Evolutionary conservation across 2,113 vertebrate species (phyloP), one percentile per base, ranked within the genome.

Genomic region (Oriolus oriolus): DNA sequence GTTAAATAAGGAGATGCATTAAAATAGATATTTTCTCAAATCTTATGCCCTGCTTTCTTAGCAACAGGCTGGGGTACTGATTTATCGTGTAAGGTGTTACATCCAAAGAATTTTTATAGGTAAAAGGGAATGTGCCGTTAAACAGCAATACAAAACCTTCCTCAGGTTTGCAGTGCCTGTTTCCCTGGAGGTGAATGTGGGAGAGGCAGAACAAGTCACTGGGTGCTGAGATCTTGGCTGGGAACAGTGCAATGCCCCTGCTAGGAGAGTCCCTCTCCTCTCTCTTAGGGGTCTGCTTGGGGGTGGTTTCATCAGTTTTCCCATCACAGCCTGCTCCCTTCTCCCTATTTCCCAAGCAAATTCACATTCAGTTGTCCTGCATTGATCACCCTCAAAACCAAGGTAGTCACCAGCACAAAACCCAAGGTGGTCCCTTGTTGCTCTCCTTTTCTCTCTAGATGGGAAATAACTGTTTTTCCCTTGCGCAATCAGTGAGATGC

Each of bases 141-240:
- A 39, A 45, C 6, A 23, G 39, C 0, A 4, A 8, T 28, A 39
- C 15, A 22, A 66, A 61, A 17, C 74, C 22, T 49, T 28, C 23
- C 31, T 54, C 23, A 7, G 19, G 20, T 13, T 82, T 27, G 10
- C 39, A 16, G 47, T 18, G 39, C 49, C 47, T 70, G 4, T 70
- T 64, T 73, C 9, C 16, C 24, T 73, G 47, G 49, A 37, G 13
- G 33, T 37, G 30, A 35, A 27, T 1, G 3, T 17, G 52, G 28
- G 11, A 69, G 41, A 78, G 45, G 8, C 56, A 64, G 14, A 22
- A 41, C 4, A 13, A 44, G 49, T 59, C 57, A 3, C 7, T 2
- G 2, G 2, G 9, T 59, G 47, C 42, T 1, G 1, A 16, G 17
- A 20, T 24, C 33, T 74, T 0, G 1, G 2, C 27, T 56, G 54